Conservation (phyloP, 2,797 vertebrate genomes). For the Enteromius trimaculatus region DNA sequence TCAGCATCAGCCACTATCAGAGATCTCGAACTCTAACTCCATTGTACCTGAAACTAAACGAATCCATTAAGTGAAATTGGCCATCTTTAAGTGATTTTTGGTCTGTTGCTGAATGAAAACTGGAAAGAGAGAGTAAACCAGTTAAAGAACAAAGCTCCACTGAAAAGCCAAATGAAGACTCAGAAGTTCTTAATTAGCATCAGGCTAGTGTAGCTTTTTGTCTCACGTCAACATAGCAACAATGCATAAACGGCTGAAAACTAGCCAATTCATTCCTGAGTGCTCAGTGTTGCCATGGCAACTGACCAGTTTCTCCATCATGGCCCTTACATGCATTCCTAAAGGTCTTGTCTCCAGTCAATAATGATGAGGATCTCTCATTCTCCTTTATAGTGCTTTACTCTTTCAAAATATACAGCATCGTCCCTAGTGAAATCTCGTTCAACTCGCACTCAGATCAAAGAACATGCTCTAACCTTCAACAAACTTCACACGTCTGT, state of each 20-base stretch:
- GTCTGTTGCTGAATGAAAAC: neutral
- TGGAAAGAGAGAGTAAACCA: neutral
- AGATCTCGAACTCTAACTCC: neutral
- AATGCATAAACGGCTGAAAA: slow-evolving; percentile 67
- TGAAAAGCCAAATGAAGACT: neutral
- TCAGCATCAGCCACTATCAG: neutral
- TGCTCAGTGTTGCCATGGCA: slow-evolving; percentile 73
- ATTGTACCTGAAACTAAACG: neutral
- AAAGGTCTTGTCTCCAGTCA: slow-evolving; percentile 6
- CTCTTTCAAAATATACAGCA: neutral
- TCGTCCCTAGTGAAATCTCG: slow-evolving; percentile 11
- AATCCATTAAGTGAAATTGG: neutral
- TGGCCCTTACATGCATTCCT: neutral
- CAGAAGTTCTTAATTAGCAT: slow-evolving; percentile 46
- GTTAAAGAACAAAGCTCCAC: neutral
- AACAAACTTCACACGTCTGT: neutral
- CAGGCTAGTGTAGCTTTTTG: slow-evolving; percentile 59
- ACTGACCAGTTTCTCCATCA: slow-evolving; percentile 64
- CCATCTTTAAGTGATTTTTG: neutral
- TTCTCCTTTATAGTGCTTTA: slow-evolving; percentile 13
- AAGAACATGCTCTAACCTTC: neutral
- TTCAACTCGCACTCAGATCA: neutral
- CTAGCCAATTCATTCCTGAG: slow-evolving; percentile 53
- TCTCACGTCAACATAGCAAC: neutral
- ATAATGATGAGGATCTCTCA: neutral